These are phyloP conservation scores for Diachasma alloeum DNA, from an alignment of 1,140 invertebrate species.

Conservation along the genomic window DNA sequence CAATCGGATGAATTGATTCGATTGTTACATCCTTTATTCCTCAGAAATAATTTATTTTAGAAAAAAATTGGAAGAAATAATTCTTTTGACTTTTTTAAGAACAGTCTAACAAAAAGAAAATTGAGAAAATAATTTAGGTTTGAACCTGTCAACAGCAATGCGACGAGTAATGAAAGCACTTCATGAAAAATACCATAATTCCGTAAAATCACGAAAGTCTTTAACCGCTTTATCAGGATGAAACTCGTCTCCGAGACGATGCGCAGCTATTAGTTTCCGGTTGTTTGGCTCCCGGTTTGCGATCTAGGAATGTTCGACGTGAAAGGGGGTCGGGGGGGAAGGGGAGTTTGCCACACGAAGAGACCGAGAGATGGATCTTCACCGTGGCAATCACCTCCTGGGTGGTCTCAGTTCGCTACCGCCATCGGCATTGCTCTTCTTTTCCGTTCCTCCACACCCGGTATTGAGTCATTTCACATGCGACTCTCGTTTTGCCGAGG, in stretches of 20 bases:
- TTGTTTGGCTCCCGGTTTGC: slow-evolving; percentile 33
- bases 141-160: not conserved
- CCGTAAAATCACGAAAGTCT: not conserved
- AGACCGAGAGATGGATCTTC: slow-evolving; percentile 45
- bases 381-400: slow-evolving; percentile 55
- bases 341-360: slow-evolving; percentile 26
- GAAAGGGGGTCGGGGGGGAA: slow-evolving; percentile 26
- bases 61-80: too few species aligned
- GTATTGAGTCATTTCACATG: slow-evolving; percentile 18
- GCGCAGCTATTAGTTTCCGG: slow-evolving; percentile 44
- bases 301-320: slow-evolving; percentile 49
- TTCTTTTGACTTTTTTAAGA: too few species aligned
- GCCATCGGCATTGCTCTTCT: slow-evolving; percentile 37
- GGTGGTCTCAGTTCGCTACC: slow-evolving; percentile 46
- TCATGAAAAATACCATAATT: not conserved
- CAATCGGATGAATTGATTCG: too few species aligned
- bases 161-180: not conserved
- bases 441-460: not conserved
- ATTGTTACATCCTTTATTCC: too few species aligned
- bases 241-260: slow-evolving; percentile 14
- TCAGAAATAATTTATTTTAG: too few species aligned
- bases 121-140: not conserved
- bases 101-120: too few species aligned
- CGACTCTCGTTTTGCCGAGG: slow-evolving; percentile 4
- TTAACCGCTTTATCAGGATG: slow-evolving; percentile 11